Evolutionary conservation across 2,888 invertebrate species (phyloP), one percentile per base, ranked within the genome.

Genomic region (Andrena bicolor): DNA sequence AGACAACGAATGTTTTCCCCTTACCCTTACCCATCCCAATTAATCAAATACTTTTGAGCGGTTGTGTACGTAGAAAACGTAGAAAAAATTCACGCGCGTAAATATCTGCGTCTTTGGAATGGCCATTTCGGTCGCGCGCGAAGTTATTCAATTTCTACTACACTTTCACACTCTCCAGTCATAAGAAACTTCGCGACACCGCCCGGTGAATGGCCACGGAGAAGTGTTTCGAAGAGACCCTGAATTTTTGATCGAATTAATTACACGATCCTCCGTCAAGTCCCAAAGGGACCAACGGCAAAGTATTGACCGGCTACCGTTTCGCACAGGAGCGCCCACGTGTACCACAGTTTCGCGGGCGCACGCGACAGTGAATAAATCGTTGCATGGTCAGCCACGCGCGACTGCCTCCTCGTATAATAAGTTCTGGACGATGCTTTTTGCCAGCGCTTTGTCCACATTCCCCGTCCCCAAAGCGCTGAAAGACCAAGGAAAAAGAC

Each of bases 331-430:
- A 32, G 28, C 20, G 8, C 10, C 2, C 1, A 20, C 49, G 58
- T 6, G 64, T 66, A 53, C 63, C 5, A 69, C 2, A 73, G 23
- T 72, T 71, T 10, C 10, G 8, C 75, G 16, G 20, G 5, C 28
- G 16, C n/a, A 16, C 23, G 48, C n/a, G 58, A 49, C 76, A 85
- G 83, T 83, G 77, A 79, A 85, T 80, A 83, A 85, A 80, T 83
- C 78, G 60, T 71, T 60, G 76, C 68, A 78, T 68, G 66, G 81
- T 80, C 80, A 76, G 83, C 79, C 86, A 73, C 69, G 79, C 70
- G 32, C 72, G 56, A 49, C 49, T 56, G 53, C 41, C 10, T 30
- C 23, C 26, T 41, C 16, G 41, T 41, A 16, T 41, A 41, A 48
- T 61, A 78, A 76, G 65, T 80, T 58, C 71, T 70, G 72, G 20